Evolutionary conservation across 2,113 vertebrate genomes (phyloP).

Genomic region (Etheostoma cragini): DNA sequence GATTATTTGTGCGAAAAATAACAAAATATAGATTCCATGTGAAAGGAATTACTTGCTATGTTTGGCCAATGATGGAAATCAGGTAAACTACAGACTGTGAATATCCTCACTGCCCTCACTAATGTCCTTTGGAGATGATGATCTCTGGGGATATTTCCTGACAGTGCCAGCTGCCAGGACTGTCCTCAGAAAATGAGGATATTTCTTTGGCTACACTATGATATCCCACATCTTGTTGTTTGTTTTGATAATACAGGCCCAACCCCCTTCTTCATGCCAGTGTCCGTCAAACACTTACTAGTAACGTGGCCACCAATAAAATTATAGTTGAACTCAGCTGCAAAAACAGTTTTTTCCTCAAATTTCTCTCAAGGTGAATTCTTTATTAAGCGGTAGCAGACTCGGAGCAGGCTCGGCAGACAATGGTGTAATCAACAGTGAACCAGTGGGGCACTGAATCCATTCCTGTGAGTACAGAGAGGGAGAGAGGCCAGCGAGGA

Average conservation of each 20-base stretch:
- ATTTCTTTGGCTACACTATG: not conserved
- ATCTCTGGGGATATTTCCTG: too few relatives aligned
- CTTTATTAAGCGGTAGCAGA: constrained; percentile 32
- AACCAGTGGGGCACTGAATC: constrained; percentile 62
- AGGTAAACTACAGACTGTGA: not conserved
- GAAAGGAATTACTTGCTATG: too few relatives aligned
- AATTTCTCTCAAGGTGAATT: constrained; percentile 39
- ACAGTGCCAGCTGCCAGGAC: too few relatives aligned
- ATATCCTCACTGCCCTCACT: not conserved
- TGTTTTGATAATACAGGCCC: not conserved
- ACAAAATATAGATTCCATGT: too few relatives aligned
- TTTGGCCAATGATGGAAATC: not conserved
- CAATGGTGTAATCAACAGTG: constrained; percentile 73
- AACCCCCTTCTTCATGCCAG: not conserved
- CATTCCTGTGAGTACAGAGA: constrained; percentile 63
- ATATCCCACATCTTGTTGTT: not conserved
- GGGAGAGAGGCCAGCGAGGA: constrained; percentile 27
- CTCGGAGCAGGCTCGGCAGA: constrained; percentile 57
- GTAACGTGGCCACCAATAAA: not conserved
- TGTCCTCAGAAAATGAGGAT: not conserved
- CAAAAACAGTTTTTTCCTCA: not conserved
- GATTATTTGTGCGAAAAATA: not conserved
- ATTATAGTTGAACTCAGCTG: not conserved
- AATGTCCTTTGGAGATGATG: too few relatives aligned
- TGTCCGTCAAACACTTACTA: not conserved